A percentile compares a stretch with the other conserved stretches of the same genome.
phyloP scores from a whole-genome alignment of 1,140 invertebrate genomes.

The Ladona fulva region DNA sequence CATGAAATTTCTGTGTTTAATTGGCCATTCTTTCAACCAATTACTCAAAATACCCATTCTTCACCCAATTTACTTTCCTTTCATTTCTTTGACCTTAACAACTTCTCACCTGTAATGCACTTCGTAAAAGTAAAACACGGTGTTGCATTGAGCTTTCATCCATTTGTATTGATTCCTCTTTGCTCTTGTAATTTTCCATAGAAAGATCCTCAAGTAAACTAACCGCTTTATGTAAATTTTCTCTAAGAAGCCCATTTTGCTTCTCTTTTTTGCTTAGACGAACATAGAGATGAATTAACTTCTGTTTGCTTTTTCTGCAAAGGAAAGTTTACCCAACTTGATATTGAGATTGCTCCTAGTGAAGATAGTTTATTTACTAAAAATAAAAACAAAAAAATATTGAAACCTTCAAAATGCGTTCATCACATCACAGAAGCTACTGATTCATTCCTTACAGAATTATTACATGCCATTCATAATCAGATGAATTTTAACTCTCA shows the following conservation, averaged over 20 bases:
- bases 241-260: neutral
- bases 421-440: no score
- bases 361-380: no score
- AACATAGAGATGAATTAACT: neutral
- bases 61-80: no score
- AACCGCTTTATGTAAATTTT: neutral
- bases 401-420: no score
- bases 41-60: no score
- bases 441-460: no score
- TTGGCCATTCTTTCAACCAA: no score
- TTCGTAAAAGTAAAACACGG: neutral
- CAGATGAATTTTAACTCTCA: no score
- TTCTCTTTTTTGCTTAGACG: neutral
- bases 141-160: neutral
- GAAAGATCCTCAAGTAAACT: neutral
- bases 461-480: no score
- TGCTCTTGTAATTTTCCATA: neutral
- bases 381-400: no score
- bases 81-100: neutral
- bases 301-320: slow-evolving; percentile 1
- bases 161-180: neutral
- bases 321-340: neutral
- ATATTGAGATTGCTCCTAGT: neutral
- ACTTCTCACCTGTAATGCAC: neutral
- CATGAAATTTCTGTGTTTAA: no score